These are phyloP conservation scores for Dryoscopus gambensis DNA, from an alignment of 2,113 vertebrate genomes.

Conservation along the genomic window DNA sequence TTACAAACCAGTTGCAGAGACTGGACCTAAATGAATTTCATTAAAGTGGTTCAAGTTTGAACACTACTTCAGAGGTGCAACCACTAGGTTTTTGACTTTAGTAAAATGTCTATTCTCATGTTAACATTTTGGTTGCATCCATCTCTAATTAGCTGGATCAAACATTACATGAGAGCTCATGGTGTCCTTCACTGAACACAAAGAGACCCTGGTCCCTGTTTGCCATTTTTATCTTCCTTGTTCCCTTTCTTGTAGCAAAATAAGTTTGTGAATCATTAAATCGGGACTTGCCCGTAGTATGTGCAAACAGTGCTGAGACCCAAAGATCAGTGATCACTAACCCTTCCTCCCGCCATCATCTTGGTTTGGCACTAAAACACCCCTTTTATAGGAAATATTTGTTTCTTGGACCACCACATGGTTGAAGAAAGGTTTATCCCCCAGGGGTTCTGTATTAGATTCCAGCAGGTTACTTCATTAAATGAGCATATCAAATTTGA, in stretches of 20 bases:
- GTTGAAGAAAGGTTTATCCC: conserved; percentile 40
- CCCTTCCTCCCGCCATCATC: neutral
- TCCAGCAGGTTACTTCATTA: conserved; percentile 67
- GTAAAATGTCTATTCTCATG: neutral
- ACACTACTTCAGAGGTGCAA: neutral
- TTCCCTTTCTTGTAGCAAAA: neutral
- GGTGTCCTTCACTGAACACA: neutral
- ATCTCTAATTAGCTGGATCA: neutral
- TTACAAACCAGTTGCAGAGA: neutral
- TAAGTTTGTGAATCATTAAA: neutral
- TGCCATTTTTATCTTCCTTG: neutral
- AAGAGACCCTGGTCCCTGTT: neutral
- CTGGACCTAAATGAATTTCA: neutral
- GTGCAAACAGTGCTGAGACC: neutral
- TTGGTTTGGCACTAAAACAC: neutral
- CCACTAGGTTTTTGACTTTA: neutral
- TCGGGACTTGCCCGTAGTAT: neutral
- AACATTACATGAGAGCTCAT: neutral
- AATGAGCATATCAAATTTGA: conserved; percentile 66
- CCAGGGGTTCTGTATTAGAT: conserved; percentile 35
- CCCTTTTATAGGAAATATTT: conserved; percentile 24
- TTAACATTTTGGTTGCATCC: neutral
- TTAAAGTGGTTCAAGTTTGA: neutral
- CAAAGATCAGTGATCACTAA: neutral
- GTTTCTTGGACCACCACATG: conserved; percentile 35